These are phyloP conservation scores for Bubo scandiacus DNA, from an alignment of 2,113 vertebrate species.

Conservation along the genomic window DNA sequence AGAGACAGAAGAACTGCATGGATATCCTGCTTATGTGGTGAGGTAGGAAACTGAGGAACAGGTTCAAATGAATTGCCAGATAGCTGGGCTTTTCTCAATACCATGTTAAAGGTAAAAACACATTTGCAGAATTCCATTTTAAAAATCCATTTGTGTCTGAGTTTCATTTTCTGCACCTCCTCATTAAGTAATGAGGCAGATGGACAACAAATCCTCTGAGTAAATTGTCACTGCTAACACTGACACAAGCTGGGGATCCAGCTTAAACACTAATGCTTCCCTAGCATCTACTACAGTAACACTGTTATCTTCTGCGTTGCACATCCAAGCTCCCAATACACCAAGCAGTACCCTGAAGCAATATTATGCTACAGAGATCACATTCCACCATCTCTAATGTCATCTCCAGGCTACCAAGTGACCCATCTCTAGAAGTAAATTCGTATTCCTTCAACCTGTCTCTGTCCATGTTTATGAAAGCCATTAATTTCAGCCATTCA, in stretches of 20 bases:
- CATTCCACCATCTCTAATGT: background rate
- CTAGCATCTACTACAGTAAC: background rate
- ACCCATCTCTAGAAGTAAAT: background rate
- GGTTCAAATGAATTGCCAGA: background rate
- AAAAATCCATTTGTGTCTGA: background rate
- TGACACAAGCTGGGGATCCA: background rate
- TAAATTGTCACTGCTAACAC: background rate
- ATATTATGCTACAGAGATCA: background rate
- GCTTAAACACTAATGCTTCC: background rate
- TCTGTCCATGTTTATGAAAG: background rate
- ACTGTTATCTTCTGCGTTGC: fast-evolving
- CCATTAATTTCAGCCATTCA: background rate
- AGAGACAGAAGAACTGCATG: background rate
- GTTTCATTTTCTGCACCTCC: background rate
- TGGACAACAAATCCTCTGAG: background rate
- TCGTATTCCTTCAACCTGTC: background rate
- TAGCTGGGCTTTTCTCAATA: background rate
- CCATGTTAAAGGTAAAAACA: background rate
- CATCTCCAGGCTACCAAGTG: background rate
- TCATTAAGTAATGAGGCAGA: background rate
- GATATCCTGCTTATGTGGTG: background rate
- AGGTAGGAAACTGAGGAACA: background rate
- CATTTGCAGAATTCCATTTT: background rate
- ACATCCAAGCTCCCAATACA: background rate
- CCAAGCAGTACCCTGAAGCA: background rate